Evolutionary conservation across 2,888 invertebrate species (phyloP).

Genomic region (Metopia argyrocephala): DNA sequence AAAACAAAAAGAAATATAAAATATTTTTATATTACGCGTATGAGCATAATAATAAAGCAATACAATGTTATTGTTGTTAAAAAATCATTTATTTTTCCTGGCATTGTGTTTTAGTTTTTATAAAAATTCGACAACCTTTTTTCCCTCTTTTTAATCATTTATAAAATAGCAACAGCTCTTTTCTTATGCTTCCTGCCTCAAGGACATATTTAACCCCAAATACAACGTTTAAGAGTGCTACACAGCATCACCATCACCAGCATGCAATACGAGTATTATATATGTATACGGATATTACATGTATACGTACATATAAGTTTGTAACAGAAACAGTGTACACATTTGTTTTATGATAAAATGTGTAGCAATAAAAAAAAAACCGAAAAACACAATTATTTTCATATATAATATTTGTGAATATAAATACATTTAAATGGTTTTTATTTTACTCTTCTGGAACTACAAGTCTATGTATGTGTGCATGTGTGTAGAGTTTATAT

Average conservation of each 20-base stretch:
- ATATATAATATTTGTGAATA: not conserved
- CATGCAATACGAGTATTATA: too few relatives aligned
- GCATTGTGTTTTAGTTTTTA: not conserved
- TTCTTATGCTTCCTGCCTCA: slow-evolving; percentile 33
- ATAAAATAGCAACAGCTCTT: slow-evolving; percentile 24
- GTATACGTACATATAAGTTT: too few relatives aligned
- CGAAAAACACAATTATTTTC: not conserved
- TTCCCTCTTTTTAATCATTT: not conserved
- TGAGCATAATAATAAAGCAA: not conserved
- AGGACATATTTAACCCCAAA: slow-evolving; percentile 46
- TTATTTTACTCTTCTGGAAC: not conserved
- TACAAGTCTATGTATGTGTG: not conserved
- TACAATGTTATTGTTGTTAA: too few relatives aligned
- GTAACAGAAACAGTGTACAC: too few relatives aligned
- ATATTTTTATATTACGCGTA: not conserved
- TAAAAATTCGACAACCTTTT: not conserved
- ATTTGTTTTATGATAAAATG: too few relatives aligned
- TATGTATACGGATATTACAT: too few relatives aligned
- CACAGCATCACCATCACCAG: not conserved
- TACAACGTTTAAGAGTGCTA: not conserved
- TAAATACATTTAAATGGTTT: slow-evolving; percentile 27
- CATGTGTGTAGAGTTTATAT: slow-evolving; percentile 19
- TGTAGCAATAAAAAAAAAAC: not conserved
- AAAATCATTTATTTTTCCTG: not conserved
- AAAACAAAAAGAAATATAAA: not conserved